phyloP scores from a whole-genome alignment of 2,888 invertebrate species.

The Beris chalybata region DNA sequence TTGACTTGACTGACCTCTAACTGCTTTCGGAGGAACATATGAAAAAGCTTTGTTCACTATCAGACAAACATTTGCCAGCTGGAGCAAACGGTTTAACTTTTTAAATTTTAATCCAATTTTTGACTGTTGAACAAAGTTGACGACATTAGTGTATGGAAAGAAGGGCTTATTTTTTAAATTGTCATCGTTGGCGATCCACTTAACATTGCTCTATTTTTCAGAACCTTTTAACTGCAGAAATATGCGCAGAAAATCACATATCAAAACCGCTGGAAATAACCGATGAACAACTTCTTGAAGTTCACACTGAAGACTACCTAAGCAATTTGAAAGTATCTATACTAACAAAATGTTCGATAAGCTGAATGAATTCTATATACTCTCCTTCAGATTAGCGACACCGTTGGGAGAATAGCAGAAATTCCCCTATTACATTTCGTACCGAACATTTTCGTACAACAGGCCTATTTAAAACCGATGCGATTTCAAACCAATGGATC shows the following conservation, averaged over 20 bases:
- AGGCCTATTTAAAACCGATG: conserved; percentile 71
- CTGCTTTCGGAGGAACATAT: too few relatives aligned
- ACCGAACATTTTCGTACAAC: conserved; percentile 73
- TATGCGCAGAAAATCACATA: conserved; percentile 63
- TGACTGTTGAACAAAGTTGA: not conserved
- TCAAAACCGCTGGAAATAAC: conserved; percentile 69
- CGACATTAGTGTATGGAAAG: not conserved
- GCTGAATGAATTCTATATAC: too few relatives aligned
- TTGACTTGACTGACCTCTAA: too few relatives aligned
- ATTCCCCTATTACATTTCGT: conserved; percentile 68
- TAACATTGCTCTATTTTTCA: conserved; percentile 47
- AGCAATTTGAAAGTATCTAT: conserved; percentile 67
- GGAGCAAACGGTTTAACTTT: not conserved
- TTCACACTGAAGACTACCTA: conserved; percentile 72
- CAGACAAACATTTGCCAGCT: too few relatives aligned
- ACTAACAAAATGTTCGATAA: conserved; percentile 29
- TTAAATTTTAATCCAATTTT: not conserved
- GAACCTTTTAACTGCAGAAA: conserved; percentile 61
- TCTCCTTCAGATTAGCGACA: conserved; percentile 68
- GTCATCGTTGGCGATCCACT: conserved; percentile 1
- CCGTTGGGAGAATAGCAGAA: conserved; percentile 74
- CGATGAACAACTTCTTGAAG: conserved; percentile 66
- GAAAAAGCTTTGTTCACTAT: too few relatives aligned
- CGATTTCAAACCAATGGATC: conserved; percentile 77
- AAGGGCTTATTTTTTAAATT: not conserved